phyloP scores from a whole-genome alignment of 2,797 vertebrate genomes.

The Cossypha niveicapilla region DNA sequence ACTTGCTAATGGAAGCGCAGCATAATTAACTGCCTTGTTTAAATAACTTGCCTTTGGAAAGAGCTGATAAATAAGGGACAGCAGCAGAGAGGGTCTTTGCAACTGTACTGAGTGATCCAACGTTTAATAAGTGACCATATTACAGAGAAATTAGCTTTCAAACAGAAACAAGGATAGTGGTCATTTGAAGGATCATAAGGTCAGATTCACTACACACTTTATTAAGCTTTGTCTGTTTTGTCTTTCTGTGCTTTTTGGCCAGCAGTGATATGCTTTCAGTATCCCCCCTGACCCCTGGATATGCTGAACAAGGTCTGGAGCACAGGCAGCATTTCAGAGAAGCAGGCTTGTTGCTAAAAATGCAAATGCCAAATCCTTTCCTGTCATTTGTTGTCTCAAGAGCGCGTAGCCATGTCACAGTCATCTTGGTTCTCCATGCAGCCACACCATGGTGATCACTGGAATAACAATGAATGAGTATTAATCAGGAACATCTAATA shows the following conservation, averaged over 20 bases:
- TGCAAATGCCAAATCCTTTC: neutral
- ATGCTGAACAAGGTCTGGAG: neutral
- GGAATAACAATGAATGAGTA: neutral
- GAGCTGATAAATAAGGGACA: neutral
- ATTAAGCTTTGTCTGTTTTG: neutral
- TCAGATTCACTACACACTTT: neutral
- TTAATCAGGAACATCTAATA: neutral
- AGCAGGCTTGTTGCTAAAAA: neutral
- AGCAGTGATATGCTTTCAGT: neutral
- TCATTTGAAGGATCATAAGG: neutral
- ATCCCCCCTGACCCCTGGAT: neutral
- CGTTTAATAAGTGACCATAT: neutral
- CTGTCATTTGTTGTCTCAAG: neutral
- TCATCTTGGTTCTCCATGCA: neutral
- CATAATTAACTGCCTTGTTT: conserved; percentile 23
- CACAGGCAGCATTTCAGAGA: neutral
- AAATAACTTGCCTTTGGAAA: neutral
- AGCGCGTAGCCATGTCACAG: neutral
- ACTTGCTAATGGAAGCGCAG: neutral
- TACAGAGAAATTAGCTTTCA: neutral
- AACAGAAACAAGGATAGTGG: neutral
- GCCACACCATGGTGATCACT: neutral
- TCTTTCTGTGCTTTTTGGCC: neutral
- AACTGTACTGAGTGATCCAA: neutral
- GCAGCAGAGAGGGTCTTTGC: neutral